phyloP scores from a whole-genome alignment of 1,140 invertebrate genomes.

The Paracyclopina nana region DNA sequence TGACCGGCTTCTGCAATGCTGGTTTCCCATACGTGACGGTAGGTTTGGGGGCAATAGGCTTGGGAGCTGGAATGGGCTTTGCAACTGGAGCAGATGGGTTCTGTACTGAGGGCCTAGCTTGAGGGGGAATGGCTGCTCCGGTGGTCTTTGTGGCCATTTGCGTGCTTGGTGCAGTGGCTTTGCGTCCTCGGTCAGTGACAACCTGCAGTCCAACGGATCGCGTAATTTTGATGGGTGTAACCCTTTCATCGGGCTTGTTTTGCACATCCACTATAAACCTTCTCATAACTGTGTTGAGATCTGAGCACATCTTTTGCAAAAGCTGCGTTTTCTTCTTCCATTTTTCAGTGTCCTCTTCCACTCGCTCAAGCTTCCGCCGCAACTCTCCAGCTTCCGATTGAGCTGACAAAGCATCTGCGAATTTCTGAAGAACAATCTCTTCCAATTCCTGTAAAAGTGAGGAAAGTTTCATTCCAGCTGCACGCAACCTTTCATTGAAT shows the following conservation, averaged over 20 bases:
- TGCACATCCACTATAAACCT: background rate
- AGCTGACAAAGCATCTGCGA: background rate
- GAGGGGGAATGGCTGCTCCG: background rate
- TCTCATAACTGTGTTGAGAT: constrained; percentile 4
- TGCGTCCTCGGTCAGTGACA: no score
- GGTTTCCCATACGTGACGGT: no score
- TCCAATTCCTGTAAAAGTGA: background rate
- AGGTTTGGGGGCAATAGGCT: no score
- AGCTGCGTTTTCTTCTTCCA: background rate
- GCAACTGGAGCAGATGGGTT: no score
- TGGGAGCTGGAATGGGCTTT: no score
- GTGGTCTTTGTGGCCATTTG: background rate
- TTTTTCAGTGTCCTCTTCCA: background rate
- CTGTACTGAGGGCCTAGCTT: no score
- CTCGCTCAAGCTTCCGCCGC: background rate
- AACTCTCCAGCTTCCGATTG: background rate
- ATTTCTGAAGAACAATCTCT: background rate
- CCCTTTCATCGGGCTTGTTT: background rate
- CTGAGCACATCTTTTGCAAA: background rate
- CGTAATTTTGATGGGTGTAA: constrained; percentile 1
- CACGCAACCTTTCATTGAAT: no score
- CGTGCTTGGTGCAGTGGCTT: background rate
- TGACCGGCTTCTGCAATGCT: no score
- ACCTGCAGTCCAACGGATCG: constrained; percentile 3
- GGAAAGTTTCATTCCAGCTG: no score